A percentile compares a stretch with the other conserved stretches of the same genome.
Evolutionary conservation across 2,888 invertebrate genomes (phyloP).

Genomic region (Eilema griseolum): DNA sequence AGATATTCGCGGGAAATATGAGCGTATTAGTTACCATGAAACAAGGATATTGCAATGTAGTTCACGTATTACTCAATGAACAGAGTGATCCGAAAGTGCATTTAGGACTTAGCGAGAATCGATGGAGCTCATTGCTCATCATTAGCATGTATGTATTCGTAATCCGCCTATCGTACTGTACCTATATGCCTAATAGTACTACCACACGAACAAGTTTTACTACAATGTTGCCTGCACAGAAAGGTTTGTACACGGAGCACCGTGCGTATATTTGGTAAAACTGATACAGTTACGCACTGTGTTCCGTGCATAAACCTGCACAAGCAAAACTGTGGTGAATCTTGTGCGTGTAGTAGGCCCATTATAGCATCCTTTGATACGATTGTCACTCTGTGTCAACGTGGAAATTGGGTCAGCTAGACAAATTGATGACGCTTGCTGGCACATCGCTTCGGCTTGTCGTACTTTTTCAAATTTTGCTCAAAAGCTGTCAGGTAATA

Average conservation of each 20-base stretch:
- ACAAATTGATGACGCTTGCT: slow-evolving; percentile 51
- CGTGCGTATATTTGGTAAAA: no score
- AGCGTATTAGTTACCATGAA: slow-evolving; percentile 8
- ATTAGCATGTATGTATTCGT: slow-evolving; percentile 49
- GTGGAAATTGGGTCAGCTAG: slow-evolving; percentile 53
- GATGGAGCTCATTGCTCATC: slow-evolving; percentile 49
- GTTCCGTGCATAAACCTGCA: no score
- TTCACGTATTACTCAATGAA: slow-evolving; percentile 34
- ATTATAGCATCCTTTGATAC: slow-evolving; percentile 25
- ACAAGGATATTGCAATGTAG: slow-evolving; percentile 15
- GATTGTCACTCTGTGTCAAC: slow-evolving; percentile 50
- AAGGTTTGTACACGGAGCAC: no score
- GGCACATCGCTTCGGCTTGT: slow-evolving; percentile 33
- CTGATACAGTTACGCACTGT: no score
- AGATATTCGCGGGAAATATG: background rate
- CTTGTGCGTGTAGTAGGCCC: no score
- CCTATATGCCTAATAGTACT: slow-evolving; percentile 21
- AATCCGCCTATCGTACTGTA: slow-evolving; percentile 43
- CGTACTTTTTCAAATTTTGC: no score
- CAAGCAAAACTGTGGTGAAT: no score
- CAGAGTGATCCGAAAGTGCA: slow-evolving; percentile 42
- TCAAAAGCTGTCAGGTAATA: slow-evolving; percentile 35
- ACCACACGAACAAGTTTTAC: no score
- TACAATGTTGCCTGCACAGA: no score
- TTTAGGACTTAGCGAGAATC: slow-evolving; percentile 43